Evolutionary conservation across 1,140 invertebrate genomes (phyloP).

Genomic region (Zelostemma sp.): DNA sequence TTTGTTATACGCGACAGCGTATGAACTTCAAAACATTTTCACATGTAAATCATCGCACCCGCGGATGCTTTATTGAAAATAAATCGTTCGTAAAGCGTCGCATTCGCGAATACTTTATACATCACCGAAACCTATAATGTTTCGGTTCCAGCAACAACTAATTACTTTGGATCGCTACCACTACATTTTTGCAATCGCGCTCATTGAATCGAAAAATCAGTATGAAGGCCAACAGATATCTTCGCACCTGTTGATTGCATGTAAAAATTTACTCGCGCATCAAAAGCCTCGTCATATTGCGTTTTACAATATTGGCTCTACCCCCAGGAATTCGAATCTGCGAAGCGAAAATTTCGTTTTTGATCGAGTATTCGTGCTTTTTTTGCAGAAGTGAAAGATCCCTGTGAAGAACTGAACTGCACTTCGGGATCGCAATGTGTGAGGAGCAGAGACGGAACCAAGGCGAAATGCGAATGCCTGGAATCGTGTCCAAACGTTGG

Average conservation of each 20-base stretch:
- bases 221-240: constrained; percentile 6
- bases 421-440: constrained; percentile 82
- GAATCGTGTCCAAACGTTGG: constrained; percentile 83
- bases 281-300: no score
- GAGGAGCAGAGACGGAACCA: constrained; percentile 79
- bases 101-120: constrained; percentile 2
- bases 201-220: constrained; percentile 23
- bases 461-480: constrained; percentile 81
- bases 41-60: not conserved
- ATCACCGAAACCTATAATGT: not conserved
- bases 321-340: no score
- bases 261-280: constrained; percentile 1
- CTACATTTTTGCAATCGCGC: constrained; percentile 20
- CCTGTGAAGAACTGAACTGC: constrained; percentile 81
- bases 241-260: constrained; percentile 24
- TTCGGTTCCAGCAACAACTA: constrained; percentile 14
- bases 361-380: no score
- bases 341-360: no score
- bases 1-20: constrained; percentile 1
- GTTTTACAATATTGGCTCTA: no score
- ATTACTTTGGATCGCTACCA: constrained; percentile 17
- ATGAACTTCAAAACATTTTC: not conserved
- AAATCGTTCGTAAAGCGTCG: constrained; percentile 14
- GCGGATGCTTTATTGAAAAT: constrained; percentile 18
- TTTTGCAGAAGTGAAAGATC: constrained; percentile 81